Conservation (phyloP, 2,888 invertebrate genomes). For the Dicranocentrus wangi region DNA sequence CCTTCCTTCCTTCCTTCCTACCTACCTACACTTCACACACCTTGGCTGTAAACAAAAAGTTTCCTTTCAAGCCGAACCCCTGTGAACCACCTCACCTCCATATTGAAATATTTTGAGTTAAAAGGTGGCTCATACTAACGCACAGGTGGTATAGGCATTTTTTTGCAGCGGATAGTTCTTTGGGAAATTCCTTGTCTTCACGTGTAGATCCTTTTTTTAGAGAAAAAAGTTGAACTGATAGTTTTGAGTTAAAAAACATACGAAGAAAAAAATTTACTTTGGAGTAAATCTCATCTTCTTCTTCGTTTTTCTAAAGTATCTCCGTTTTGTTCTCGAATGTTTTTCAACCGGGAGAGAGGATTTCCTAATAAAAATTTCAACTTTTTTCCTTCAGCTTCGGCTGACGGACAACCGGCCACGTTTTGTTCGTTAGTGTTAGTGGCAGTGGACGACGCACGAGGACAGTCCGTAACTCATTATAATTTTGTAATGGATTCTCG, state of each 20-base stretch:
- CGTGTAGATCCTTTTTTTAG: too few relatives aligned
- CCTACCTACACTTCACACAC: background rate
- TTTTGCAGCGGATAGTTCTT: too few relatives aligned
- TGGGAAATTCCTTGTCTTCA: too few relatives aligned
- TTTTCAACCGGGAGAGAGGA: background rate
- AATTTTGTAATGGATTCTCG: constrained; percentile 17
- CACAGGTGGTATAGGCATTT: too few relatives aligned
- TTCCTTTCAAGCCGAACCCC: background rate
- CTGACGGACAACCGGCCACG: background rate
- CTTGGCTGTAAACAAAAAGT: background rate
- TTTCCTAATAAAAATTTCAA: background rate
- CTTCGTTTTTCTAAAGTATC: background rate
- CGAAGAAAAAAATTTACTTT: too few relatives aligned
- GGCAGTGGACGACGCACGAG: background rate
- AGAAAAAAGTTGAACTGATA: too few relatives aligned
- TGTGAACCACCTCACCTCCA: background rate
- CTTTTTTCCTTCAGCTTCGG: background rate
- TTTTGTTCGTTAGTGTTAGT: background rate
- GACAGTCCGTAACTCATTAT: background rate
- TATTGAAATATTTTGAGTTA: too few relatives aligned
- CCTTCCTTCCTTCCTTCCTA: background rate
- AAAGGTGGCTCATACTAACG: too few relatives aligned
- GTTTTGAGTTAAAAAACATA: too few relatives aligned
- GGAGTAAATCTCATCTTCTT: too few relatives aligned
- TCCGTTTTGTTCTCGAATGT: background rate